Evolutionary conservation across 2,113 vertebrate genomes (phyloP).

Genomic region (Neofelis nebulosa): DNA sequence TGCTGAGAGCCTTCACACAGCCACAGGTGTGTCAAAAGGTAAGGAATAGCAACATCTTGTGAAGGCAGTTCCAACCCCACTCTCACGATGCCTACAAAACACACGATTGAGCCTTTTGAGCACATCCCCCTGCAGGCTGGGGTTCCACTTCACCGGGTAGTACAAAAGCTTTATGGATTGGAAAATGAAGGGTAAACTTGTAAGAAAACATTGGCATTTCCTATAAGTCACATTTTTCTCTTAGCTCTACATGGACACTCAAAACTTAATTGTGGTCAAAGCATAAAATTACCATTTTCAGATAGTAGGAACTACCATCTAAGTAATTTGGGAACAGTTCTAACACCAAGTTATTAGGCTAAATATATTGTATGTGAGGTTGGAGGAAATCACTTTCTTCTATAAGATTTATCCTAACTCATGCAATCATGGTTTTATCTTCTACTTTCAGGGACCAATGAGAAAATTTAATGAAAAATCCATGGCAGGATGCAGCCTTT

Average conservation of each 20-base stretch:
- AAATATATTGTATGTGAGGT: background rate
- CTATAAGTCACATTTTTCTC: background rate
- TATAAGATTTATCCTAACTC: background rate
- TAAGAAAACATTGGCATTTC: background rate
- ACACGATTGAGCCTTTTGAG: background rate
- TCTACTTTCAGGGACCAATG: background rate
- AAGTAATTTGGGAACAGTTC: background rate
- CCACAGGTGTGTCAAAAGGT: background rate
- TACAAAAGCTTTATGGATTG: background rate
- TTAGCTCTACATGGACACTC: background rate
- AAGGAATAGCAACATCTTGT: background rate
- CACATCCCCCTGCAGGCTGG: background rate
- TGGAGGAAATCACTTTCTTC: background rate
- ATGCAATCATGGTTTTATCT: background rate
- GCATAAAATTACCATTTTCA: background rate
- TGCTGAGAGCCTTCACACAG: background rate
- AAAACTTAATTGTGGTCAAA: slow-evolving; percentile 11
- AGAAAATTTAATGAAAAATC: background rate
- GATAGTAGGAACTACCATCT: background rate
- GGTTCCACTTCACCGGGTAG: background rate
- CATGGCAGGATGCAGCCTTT: background rate
- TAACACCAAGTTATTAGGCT: background rate
- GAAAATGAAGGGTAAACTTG: background rate
- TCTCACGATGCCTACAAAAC: too few relatives aligned
- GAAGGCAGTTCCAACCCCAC: rapidly evolving